These are phyloP conservation scores for Dryobates pubescens DNA, from an alignment of 2,797 vertebrate species.

Conservation along the genomic window DNA sequence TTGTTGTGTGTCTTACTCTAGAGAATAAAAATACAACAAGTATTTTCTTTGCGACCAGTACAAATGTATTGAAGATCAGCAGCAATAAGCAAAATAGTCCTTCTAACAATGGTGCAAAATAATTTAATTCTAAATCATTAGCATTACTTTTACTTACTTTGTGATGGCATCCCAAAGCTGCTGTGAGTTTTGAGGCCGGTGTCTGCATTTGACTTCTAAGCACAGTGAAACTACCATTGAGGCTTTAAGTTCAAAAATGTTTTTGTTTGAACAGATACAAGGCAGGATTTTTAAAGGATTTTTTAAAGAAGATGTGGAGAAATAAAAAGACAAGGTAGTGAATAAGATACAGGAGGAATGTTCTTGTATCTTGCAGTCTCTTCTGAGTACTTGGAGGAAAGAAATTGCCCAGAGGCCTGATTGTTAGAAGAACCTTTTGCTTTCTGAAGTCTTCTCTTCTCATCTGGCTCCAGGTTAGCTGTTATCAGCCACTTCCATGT, in stretches of 20 bases:
- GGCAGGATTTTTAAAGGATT: rapidly evolving
- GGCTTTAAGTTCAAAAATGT: background rate
- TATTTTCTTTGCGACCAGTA: background rate
- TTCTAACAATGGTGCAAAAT: background rate
- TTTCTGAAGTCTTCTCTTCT: background rate
- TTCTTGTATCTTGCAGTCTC: background rate
- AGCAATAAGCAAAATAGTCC: background rate
- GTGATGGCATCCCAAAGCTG: background rate
- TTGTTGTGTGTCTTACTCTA: background rate
- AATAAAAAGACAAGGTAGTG: background rate
- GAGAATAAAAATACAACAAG: background rate
- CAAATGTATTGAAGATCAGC: background rate
- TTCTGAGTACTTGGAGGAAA: background rate
- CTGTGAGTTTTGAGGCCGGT: background rate
- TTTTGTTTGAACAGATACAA: background rate
- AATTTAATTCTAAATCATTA: background rate
- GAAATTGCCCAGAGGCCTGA: background rate
- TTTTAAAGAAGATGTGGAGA: background rate
- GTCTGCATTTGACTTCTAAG: background rate
- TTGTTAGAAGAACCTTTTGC: background rate
- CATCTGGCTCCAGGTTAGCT: background rate
- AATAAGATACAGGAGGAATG: background rate
- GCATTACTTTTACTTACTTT: background rate
- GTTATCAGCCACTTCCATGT: background rate
- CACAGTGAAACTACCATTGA: background rate